Evolutionary conservation across 2,113 vertebrate species (phyloP), one percentile per base, ranked within the genome.

Genomic region (Daubentonia madagascariensis): DNA sequence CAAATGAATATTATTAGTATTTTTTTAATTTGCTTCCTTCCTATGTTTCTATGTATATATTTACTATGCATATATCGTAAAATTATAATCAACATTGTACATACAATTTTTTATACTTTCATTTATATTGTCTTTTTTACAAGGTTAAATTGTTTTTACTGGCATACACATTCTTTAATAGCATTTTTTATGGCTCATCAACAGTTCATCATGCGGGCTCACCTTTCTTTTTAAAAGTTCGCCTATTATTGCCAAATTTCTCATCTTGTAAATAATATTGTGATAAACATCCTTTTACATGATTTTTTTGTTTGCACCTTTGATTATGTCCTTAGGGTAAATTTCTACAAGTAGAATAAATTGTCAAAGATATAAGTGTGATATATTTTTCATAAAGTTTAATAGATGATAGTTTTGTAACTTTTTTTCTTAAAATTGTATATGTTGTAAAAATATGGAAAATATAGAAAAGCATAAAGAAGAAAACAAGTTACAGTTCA

Each of bases 91-190:
- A n/a, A n/a, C 37, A 43, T 59, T 81, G 3, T 79, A 73, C 35
- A 11, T 83, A 30, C 37, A 30, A 5, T n/a, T 78, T 79, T 72
- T 67, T 59, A 35, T n/a, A 18, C 8, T 52, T 52, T 75, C 85
- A 68, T 86, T 75, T 89, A 68, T 86, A 17, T 28, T 87, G 1
- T 88, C 7, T 30, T 91, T 35, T 81, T 79, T 76, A 85, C 8
- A 79, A 35, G 13, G n/a, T 91, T 91, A 85, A 72, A 35, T 91
- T 30, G 17, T 93, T 96, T 92, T 96, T 20, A n/a, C 18, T 89
- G 20, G 32, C 25, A 50, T 85, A 57, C 35, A 68, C 68, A 67
- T 75, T 76, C 43, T 61, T 85, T 4, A 72, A 9, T 86, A 45
- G 23, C n/a, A 54, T 57, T 94, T 93, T 83, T 93, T 18, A 54